Conservation (phyloP, 1,140 invertebrate genomes). For the Zaprionus camerounensis region DNA sequence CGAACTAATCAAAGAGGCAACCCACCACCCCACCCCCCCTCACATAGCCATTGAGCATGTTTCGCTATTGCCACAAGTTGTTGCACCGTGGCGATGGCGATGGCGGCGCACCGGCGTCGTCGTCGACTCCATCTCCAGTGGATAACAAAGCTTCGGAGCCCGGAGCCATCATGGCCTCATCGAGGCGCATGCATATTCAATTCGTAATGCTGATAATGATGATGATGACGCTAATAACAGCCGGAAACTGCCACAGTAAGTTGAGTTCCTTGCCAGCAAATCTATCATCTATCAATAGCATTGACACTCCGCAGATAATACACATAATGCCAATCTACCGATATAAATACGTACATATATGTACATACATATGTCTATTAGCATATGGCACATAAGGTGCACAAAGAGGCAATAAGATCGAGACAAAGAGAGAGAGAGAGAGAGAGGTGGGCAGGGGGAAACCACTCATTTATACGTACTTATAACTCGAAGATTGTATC, state of each 20-base stretch:
- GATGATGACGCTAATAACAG: slow-evolving; percentile 53
- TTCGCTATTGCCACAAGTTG: slow-evolving; percentile 49
- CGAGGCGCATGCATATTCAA: slow-evolving; percentile 37
- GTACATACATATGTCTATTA: neutral
- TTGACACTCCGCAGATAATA: neutral
- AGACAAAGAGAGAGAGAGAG: neutral
- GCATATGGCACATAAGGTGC: neutral
- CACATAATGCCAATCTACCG: slow-evolving; percentile 1
- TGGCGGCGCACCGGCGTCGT: too few species aligned
- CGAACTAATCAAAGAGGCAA: slow-evolving; percentile 28
- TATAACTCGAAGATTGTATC: slow-evolving; percentile 11
- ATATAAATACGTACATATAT: neutral
- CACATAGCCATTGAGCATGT: slow-evolving; percentile 42
- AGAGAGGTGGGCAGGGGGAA: neutral
- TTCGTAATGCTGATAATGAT: slow-evolving; percentile 58
- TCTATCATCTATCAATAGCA: slow-evolving; percentile 10
- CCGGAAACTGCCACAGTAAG: slow-evolving; percentile 75
- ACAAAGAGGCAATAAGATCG: neutral
- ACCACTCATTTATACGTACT: slow-evolving; percentile 7
- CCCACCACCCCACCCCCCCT: slow-evolving; percentile 4
- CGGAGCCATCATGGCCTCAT: slow-evolving; percentile 62
- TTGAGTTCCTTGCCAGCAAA: slow-evolving; percentile 52
- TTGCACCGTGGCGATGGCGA: slow-evolving; percentile 17
- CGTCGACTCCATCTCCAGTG: slow-evolving; percentile 2
- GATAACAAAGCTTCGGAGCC: slow-evolving; percentile 14